Conservation (phyloP, 92 coral and sea anemone genomes). For the Meandrina meandrites region DNA sequence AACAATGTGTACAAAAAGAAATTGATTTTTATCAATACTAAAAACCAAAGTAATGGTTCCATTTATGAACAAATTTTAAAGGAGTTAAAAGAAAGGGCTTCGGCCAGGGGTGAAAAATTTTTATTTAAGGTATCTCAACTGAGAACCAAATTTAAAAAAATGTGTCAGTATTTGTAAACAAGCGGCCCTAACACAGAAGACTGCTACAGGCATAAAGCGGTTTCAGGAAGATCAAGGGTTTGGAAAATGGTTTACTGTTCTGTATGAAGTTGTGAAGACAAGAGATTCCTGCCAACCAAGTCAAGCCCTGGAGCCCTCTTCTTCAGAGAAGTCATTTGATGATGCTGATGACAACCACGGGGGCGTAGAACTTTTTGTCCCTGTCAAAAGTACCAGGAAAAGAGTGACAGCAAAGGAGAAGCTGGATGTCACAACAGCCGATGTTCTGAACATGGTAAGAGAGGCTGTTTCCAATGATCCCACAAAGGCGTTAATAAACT, state of each 20-base stretch:
- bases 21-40: constrained; percentile 43
- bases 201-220: constrained; percentile 52
- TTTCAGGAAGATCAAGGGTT: constrained; percentile 52
- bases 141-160: constrained; percentile 46
- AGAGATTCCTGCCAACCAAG: constrained; percentile 48
- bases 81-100: constrained; percentile 36
- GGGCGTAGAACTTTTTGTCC: constrained; percentile 8
- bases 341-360: too few species aligned
- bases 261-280: constrained; percentile 41
- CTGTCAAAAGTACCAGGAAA: not conserved
- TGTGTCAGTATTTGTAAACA: constrained; percentile 47
- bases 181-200: constrained; percentile 47
- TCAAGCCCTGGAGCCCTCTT: constrained; percentile 47
- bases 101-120: constrained; percentile 27
- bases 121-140: constrained; percentile 27
- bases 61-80: constrained; percentile 33
- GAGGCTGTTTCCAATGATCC: constrained; percentile 26
- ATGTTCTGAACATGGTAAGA: constrained; percentile 13
- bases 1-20: constrained; percentile 30
- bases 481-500: constrained; percentile 25
- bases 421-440: constrained; percentile 22
- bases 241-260: constrained; percentile 50
- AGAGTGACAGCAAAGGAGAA: too few species aligned
- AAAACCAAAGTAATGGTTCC: constrained; percentile 44
- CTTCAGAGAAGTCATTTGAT: too few species aligned